Evolutionary conservation across 1,140 invertebrate species (phyloP).

Genomic region (Micrasema minimum): DNA sequence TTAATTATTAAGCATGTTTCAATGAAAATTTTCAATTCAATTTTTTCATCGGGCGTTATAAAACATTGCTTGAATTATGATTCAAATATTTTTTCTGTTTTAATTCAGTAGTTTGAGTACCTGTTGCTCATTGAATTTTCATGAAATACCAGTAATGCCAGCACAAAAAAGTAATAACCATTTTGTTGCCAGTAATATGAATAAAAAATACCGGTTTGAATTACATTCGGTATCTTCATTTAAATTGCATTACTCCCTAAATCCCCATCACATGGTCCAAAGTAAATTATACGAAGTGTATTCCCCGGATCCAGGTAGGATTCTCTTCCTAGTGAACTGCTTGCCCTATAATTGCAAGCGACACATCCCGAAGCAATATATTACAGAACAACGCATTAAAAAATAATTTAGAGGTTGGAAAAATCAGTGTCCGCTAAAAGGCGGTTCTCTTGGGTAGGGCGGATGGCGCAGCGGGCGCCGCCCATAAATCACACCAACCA

Average conservation of each 20-base stretch:
- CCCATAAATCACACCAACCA: conserved; percentile 50
- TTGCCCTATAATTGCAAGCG: conserved; percentile 43
- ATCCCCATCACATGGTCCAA: conserved; percentile 2
- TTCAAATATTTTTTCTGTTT: too few species aligned
- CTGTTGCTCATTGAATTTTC: too few species aligned
- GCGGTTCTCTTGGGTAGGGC: conserved; percentile 13
- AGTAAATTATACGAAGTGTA: neutral
- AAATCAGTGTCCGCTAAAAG: conserved; percentile 52
- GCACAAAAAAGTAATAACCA: too few species aligned
- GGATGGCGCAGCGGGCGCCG: conserved; percentile 50
- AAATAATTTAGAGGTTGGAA: conserved; percentile 51
- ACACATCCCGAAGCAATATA: conserved; percentile 51
- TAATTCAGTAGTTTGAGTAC: too few species aligned
- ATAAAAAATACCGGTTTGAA: too few species aligned
- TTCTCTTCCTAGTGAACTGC: neutral
- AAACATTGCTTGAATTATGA: too few species aligned
- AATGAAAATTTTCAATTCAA: too few species aligned
- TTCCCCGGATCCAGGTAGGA: too few species aligned
- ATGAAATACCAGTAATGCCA: too few species aligned
- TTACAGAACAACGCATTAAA: conserved; percentile 49
- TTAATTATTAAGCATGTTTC: too few species aligned
- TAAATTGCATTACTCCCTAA: conserved; percentile 1
- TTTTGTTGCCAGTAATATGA: too few species aligned
- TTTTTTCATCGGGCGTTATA: too few species aligned
- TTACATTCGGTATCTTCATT: neutral